Conservation (phyloP, 2,797 vertebrate species). For the Sciurus carolinensis region DNA sequence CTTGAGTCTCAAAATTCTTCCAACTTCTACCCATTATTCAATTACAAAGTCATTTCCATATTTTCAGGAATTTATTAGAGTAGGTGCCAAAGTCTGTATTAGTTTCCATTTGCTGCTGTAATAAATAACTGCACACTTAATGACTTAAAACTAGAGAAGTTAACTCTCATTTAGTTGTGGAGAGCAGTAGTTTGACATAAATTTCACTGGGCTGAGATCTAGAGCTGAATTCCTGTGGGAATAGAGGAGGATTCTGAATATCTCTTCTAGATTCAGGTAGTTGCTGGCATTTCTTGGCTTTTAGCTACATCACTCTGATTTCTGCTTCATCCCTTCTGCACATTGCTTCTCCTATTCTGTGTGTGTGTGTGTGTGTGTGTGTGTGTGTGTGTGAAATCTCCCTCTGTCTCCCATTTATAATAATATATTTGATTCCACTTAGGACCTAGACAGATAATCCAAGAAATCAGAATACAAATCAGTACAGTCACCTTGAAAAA, state of each 20-base stretch:
- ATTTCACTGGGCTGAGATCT: background rate
- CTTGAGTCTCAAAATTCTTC: background rate
- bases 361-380: background rate
- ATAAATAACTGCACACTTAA: background rate
- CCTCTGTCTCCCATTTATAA: background rate
- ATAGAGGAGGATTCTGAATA: background rate
- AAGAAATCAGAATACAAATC: background rate
- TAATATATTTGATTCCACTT: background rate
- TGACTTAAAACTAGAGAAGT: background rate
- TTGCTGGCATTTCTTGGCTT: background rate
- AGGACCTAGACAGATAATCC: background rate
- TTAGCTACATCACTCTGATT: background rate
- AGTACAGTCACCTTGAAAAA: background rate
- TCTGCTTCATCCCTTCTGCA: background rate
- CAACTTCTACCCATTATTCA: background rate
- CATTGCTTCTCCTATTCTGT: background rate
- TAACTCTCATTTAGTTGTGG: background rate
- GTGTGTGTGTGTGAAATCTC: background rate
- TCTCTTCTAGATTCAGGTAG: background rate
- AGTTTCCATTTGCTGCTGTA: background rate
- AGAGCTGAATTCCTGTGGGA: background rate
- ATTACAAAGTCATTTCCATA: background rate
- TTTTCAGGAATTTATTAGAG: background rate
- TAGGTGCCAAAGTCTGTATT: background rate
- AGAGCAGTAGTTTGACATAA: background rate